Percentiles rank a stretch among this genome's conserved stretches.
These are phyloP conservation scores for Trissolcus japonicus DNA, from an alignment of 2,888 invertebrate species.

Conservation along the genomic window DNA sequence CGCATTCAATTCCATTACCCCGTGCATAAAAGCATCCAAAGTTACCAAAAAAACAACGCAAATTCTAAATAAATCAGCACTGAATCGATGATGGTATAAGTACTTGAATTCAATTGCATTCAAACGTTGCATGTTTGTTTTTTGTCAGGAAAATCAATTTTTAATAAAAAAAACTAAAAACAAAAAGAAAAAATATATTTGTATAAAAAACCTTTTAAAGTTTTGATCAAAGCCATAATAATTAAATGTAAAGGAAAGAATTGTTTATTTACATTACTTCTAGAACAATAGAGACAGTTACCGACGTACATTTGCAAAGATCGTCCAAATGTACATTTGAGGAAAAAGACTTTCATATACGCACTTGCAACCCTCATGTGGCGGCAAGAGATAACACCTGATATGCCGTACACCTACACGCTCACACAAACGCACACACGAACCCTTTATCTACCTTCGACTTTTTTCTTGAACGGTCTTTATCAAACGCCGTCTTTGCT, in stretches of 20 bases:
- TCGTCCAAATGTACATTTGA: neutral
- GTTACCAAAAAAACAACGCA: neutral
- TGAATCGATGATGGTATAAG: neutral
- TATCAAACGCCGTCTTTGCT: conserved; percentile 50
- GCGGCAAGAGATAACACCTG: conserved; percentile 47
- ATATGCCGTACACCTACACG: conserved; percentile 39
- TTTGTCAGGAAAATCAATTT: neutral
- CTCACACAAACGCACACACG: conserved; percentile 29
- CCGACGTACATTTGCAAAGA: neutral
- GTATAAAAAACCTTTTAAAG: too few relatives aligned
- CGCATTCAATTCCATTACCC: conserved; percentile 42
- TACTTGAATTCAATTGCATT: neutral
- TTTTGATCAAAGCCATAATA: too few relatives aligned
- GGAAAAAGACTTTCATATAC: conserved; percentile 64
- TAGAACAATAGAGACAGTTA: too few relatives aligned
- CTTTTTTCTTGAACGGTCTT: conserved; percentile 49
- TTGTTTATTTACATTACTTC: too few relatives aligned
- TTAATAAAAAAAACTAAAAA: neutral
- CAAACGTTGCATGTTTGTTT: neutral
- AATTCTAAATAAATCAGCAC: conserved; percentile 1
- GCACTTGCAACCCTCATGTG: conserved; percentile 68
- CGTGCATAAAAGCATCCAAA: conserved; percentile 27
- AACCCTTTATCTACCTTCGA: conserved; percentile 58
- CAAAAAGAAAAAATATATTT: too few relatives aligned
- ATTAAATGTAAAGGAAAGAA: too few relatives aligned